Evolutionary conservation across 1,140 invertebrate species (phyloP), one percentile per base, ranked within the genome.

Genomic region (Alviniconcha marisindica): DNA sequence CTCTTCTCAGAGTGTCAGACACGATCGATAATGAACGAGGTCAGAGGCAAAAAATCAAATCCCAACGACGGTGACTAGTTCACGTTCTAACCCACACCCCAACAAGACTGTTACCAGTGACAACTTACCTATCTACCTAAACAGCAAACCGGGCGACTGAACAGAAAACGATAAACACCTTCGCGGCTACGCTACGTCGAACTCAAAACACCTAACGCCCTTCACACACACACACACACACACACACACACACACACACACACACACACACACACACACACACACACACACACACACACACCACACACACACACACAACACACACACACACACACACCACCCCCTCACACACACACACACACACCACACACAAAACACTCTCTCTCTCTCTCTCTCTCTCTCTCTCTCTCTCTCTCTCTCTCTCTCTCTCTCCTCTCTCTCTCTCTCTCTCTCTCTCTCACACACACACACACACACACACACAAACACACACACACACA

Each of bases 301-400:
- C n/a, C 66, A 71, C 66, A 71, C 66, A 71, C 66, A 71, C 66
- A 71, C 66, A 71, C 66, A 71, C 66, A n/a, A 71, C 66, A 71
- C 66, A 71, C 66, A 71, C 66, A 71, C 66, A 71, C 66, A 71
- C 66, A 71, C 66, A 71, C 66, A 66, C n/a, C 60, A 66, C 60
- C 10, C 60, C 10, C 60, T 12, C 60, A 66, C 60, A 51, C 48
- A 51, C 48, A 51, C 48, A 51, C 48, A 51, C 48, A 51, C 48
- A 60, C 56, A 60, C n/a, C 56, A 60, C 56, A 60, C 56, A 5
- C 56, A 14, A 21, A 0, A 2, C 14, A 60, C 1, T 12, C 48
- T 12, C 48, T 12, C 48, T 12, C 48, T 12, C 48, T 12, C 48
- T 12, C 48, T 7, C 48, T 12, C 48, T 12, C 48, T 51, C 21